Evolutionary conservation across 2,888 invertebrate genomes (phyloP), one percentile per base, ranked within the genome.

Genomic region (Xylocampa areola): DNA sequence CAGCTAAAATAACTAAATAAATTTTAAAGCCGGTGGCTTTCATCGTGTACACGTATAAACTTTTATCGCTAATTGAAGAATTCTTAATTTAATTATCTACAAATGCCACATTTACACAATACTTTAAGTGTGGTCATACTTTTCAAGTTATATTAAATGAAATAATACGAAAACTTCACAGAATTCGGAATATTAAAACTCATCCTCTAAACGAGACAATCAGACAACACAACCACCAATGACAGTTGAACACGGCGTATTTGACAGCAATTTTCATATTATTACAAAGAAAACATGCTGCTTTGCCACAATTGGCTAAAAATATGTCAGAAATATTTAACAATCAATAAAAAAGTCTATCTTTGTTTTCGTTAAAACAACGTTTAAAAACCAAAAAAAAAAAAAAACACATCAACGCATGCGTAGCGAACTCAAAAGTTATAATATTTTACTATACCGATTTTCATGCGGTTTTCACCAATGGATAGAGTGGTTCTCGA

Each of bases 241-340:
- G 90, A 91, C 89, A 90, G 87, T 53, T 77, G 70, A 84, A 87
- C 91, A 91, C 91, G 91, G 86, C 73, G 63, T 62, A 55, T 44
- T 75, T 68, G 62, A 66, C 61, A 62, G 61, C 30, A 17, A 10
- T 55, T 62, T 30, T 19, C 45, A 21, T 13, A 33, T 27, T 25
- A 11, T n/a, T 6, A 10, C 4, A 11, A 5, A 30, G 1, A 17
- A 17, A 16, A 16, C 14, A 11, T n/a, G n/a, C n/a, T n/a, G 4
- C 13, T 30, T 5, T 11, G 7, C 6, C 10, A 1, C 21, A 32
- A 43, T 43, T 43, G 30, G 30, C 8, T 19, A 4, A 3, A n/a
- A 13, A 2, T 0, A 4, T 6, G 13, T 21, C 4, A 17, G 6
- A 19, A 23, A 13, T 14, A 0, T 4, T 0, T 16, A 8, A 8